These are phyloP conservation scores for Semnornis frantzii DNA, from an alignment of 2,113 vertebrate species.

Conservation along the genomic window DNA sequence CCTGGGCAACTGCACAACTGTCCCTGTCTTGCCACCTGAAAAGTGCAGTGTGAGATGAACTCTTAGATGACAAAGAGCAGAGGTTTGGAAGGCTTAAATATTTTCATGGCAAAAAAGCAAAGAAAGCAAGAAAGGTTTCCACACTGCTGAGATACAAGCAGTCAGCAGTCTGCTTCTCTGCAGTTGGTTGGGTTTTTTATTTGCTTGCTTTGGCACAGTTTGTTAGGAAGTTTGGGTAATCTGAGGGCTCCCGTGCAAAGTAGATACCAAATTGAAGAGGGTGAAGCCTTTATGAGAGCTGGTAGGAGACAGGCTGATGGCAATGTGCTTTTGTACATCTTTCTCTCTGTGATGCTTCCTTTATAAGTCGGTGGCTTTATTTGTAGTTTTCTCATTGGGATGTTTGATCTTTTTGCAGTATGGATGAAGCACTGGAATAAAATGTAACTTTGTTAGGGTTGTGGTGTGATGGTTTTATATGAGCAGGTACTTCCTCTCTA, in stretches of 20 bases:
- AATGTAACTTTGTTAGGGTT: background rate
- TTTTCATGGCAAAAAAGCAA: background rate
- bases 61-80: background rate
- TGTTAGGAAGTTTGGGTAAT: background rate
- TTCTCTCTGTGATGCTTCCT: background rate
- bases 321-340: background rate
- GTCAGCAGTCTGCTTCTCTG: background rate
- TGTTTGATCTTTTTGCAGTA: background rate
- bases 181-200: background rate
- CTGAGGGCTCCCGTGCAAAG: background rate
- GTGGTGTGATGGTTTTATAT: background rate
- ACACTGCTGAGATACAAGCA: background rate
- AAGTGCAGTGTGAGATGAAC: background rate
- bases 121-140: background rate
- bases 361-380: background rate
- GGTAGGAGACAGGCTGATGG: background rate
- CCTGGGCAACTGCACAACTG: background rate
- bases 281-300: background rate
- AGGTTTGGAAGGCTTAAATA: background rate
- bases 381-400: background rate
- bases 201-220: background rate
- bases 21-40: background rate
- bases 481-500: background rate
- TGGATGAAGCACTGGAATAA: background rate
- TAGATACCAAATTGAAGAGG: background rate